Evolutionary conservation across 2,113 vertebrate genomes (phyloP), one percentile per base, ranked within the genome.

Genomic region (Micronisus gabar): DNA sequence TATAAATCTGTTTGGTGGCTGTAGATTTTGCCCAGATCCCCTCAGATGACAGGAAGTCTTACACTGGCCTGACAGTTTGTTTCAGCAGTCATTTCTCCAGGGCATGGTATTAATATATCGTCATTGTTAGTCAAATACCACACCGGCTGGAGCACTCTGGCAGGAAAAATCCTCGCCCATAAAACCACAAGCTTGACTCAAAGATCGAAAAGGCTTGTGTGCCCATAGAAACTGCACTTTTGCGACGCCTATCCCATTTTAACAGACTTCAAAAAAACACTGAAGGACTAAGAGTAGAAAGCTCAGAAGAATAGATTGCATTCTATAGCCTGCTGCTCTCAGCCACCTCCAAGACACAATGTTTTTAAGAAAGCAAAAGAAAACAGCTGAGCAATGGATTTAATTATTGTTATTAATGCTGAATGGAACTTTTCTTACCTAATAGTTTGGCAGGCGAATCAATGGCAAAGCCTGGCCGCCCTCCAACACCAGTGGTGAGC

Each of bases 41-140:
- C 61, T 92, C 76, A 68, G 73, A 75, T 0, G 6, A 88, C 88
- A 92, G 86, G 55, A 92, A 89, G 70, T 16, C 96, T 89, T 38
- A 61, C 61, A 41, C 27, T 76, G 50, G 48, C 87, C 81, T 93
- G 86, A 93, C 32, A 6, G 61, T 56, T 96, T 36, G 26, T 82
- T 97, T 91, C 86, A 92, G 94, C 83, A 95, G 86, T 63, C 48
- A 38, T 89, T 93, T 91, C 88, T 95, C 66, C 86, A 87, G 86
- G 68, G 83, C 56, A 91, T 52, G 55, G 36, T 34, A 72, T 88
- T 56, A 88, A 95, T 89, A 32, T n/a, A 83, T 90, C 82, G 74
- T 75, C 81, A 79, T 68, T 75, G 88, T 87, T 79, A 74, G 61
- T 52, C 86, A 93, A 89, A 86, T 63, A 93, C 66, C 75, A 87